phyloP scores from a whole-genome alignment of 1,140 invertebrate genomes.

The Bombus turneri region DNA sequence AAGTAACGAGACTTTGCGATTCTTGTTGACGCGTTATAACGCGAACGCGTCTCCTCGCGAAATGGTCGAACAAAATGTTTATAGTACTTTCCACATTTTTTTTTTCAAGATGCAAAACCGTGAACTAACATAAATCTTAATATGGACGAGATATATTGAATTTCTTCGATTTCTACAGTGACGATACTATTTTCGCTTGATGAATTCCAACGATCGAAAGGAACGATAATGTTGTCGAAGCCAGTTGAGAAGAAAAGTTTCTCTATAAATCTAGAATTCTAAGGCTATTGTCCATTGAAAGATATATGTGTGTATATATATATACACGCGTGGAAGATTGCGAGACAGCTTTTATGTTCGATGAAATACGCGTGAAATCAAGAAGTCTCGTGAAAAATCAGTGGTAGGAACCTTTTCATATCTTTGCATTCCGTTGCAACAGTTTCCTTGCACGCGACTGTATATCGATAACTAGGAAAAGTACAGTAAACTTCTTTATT shows the following conservation, averaged over 20 bases:
- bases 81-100: no score
- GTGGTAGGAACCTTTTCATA: constrained; percentile 11
- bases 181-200: constrained; percentile 4
- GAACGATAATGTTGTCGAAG: constrained; percentile 36
- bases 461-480: not conserved
- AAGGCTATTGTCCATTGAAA: constrained; percentile 65
- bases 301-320: constrained; percentile 20
- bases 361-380: constrained; percentile 55
- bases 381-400: constrained; percentile 26
- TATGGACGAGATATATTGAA: not conserved
- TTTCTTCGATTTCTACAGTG: not conserved
- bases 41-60: no score
- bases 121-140: not conserved
- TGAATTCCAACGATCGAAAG: constrained; percentile 30
- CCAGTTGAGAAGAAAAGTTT: constrained; percentile 69
- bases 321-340: constrained; percentile 38
- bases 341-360: constrained; percentile 45
- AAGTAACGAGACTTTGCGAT: no score
- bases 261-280: constrained; percentile 70
- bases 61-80: no score
- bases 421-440: not conserved
- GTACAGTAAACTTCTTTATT: not conserved
- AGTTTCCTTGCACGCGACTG: not conserved
- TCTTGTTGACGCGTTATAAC: no score
- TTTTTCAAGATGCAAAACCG: no score